phyloP scores from a whole-genome alignment of 2,797 vertebrate species.

The Artibeus lituratus region DNA sequence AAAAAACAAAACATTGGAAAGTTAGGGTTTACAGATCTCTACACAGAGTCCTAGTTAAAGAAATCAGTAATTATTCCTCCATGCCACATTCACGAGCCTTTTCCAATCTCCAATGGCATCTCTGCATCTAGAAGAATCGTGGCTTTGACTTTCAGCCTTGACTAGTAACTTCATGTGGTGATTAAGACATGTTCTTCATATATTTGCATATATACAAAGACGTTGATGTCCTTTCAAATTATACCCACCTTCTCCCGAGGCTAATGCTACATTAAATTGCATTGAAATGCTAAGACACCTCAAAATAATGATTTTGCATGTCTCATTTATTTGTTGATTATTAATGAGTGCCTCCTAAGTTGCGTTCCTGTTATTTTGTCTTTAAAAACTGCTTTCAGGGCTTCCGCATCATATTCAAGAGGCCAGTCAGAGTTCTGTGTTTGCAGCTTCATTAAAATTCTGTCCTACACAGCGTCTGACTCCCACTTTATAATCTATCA shows the following conservation, averaged over 20 bases:
- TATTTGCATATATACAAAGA: constrained; percentile 59
- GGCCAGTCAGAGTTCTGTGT: constrained; percentile 85
- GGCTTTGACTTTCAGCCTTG: not conserved
- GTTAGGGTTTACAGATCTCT: not conserved
- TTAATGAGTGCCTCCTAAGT: constrained; percentile 80
- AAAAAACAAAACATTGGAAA: not conserved
- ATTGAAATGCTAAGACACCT: constrained; percentile 63
- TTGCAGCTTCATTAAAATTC: constrained; percentile 87
- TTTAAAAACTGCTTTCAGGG: constrained; percentile 84
- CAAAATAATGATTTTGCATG: constrained; percentile 75
- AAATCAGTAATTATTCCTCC: not conserved
- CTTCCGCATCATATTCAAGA: constrained; percentile 85
- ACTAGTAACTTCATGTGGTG: not conserved
- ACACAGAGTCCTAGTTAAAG: constrained; percentile 17
- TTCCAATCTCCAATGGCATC: not conserved
- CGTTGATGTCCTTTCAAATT: constrained; percentile 51
- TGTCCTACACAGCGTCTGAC: constrained; percentile 86
- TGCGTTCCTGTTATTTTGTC: constrained; percentile 80
- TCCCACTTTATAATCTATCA: constrained; percentile 90
- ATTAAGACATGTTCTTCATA: constrained; percentile 33
- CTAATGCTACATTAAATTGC: constrained; percentile 56
- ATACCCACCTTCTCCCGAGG: constrained; percentile 57
- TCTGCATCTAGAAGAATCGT: not conserved
- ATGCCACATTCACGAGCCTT: not conserved
- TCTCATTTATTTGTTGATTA: constrained; percentile 73